phyloP scores from a whole-genome alignment of 1,140 invertebrate species.

The Whitmania pigra region DNA sequence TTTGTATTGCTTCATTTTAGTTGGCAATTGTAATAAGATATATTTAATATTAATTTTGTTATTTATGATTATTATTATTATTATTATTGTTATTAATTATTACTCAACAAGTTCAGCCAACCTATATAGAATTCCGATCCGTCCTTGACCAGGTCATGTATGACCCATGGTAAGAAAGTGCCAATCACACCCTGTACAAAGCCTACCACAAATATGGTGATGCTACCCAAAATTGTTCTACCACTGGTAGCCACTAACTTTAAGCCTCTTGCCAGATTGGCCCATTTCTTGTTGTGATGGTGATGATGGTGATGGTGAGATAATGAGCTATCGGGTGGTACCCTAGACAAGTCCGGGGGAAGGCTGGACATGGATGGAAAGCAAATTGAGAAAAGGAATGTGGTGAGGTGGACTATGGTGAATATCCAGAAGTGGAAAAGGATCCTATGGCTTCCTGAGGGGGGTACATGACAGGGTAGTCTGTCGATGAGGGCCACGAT shows the following conservation, averaged over 20 bases:
- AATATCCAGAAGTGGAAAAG: conserved; percentile 13
- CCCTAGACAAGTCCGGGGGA: not conserved
- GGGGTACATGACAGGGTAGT: conserved; percentile 6
- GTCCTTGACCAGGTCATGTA: not conserved
- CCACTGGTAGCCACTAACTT: not conserved
- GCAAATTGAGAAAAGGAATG: conserved; percentile 3
- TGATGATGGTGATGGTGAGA: not conserved
- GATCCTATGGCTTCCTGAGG: not conserved
- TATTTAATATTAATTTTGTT: no score
- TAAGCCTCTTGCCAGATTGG: not conserved
- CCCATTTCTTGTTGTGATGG: conserved; percentile 5
- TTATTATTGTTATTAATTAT: not conserved
- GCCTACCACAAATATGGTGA: conserved; percentile 10
- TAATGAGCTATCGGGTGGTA: not conserved
- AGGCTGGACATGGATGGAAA: not conserved
- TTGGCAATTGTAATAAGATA: no score
- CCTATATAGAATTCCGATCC: conserved; percentile 11
- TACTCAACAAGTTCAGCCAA: not conserved
- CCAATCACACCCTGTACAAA: not conserved
- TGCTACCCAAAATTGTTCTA: not conserved
- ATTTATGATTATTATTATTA: not conserved
- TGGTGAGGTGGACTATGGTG: not conserved
- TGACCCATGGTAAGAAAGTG: conserved; percentile 6
- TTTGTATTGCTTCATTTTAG: no score
- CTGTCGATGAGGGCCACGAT: conserved; percentile 9